Base-by-base conservation (phyloP, 2,113 vertebrate genomes). In the Oreochromis spilurus region DNA sequence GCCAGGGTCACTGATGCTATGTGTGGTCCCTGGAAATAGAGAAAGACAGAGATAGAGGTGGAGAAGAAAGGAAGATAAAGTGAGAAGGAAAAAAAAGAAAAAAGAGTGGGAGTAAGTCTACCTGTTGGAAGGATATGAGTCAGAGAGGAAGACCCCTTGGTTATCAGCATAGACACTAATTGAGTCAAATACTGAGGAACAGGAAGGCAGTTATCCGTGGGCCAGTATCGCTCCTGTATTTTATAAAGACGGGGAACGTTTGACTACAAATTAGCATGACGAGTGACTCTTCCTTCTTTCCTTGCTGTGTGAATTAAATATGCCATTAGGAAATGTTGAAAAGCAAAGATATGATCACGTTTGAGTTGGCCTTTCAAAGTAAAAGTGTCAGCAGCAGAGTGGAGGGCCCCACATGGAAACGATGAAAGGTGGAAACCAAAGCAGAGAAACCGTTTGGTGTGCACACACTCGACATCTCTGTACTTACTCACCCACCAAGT, bases 1-100 rank as follows among this genome's bases (percentile, higher is more conserved):
- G 97, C 97, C 81, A 98, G 95, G 17, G 97, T 98, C 84, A 98
- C 98, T 6, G 97, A 97, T 29, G 98, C 97, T 93, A 98, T 98
- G 93, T 98, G 97, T 90, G 97, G 97, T 90, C 97, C 97, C 98
- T 98, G 95, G 55, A 85, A 94, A 82, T 29, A 84, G 3, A 83
- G n/a, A 62, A 50, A 45, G 26, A 21, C 2, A 70, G 5, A 62
- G 9, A 13, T 12, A 24, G 10, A 72, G 50, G 83, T 10, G 2
- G n/a, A 70, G 45, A 34, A 53, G 67, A 77, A 82, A 16, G 55
- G 14, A 72, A 81, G 26, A 34, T 11, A 13, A 1, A 48, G 26
- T 21, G 45, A 77, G 83, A 77, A 24, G 36, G 17, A 5, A 65
- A 75, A 58, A 70, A 11, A 5, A 16, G 7, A 77, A 77, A 6